Evolutionary conservation across 2,888 invertebrate genomes (phyloP).

Genomic region (Drosophila austrosaltans): DNA sequence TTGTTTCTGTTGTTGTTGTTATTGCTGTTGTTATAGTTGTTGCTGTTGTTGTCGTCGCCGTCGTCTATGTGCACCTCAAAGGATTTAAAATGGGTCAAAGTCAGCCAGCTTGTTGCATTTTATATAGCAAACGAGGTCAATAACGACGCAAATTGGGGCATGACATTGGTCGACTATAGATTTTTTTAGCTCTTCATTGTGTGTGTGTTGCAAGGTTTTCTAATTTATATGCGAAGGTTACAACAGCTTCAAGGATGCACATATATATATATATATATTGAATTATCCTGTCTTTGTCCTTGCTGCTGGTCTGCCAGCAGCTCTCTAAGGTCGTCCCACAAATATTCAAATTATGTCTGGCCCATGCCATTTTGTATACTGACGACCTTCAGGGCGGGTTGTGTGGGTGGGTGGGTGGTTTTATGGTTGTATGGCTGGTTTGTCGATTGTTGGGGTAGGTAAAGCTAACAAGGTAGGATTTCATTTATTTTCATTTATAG

Average conservation of each 20-base stretch:
- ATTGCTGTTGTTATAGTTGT: conserved; percentile 21
- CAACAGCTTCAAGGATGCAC: not conserved
- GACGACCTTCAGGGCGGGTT: too few species aligned
- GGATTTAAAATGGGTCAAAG: conserved; percentile 80
- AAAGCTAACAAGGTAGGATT: conserved; percentile 33
- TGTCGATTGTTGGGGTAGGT: not conserved
- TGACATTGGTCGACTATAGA: conserved; percentile 58
- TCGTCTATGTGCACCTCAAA: conserved; percentile 64
- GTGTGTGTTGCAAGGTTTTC: conserved; percentile 24
- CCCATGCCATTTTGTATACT: not conserved
- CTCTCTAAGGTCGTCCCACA: conserved; percentile 45
- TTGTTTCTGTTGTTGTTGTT: conserved; percentile 37
- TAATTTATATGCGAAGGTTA: conserved; percentile 15
- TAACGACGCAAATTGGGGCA: conserved; percentile 70
- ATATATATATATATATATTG: not conserved
- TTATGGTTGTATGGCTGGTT: not conserved
- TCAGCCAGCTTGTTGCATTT: conserved; percentile 72
- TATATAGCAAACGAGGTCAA: conserved; percentile 67
- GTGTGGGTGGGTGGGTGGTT: too few species aligned
- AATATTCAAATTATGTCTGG: conserved; percentile 48
- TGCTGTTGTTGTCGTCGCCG: conserved; percentile 24
- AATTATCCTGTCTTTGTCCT: conserved; percentile 11
- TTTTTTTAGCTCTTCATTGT: not conserved
- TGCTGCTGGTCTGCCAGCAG: conserved; percentile 12
- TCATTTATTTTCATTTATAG: not conserved